Base-by-base conservation (phyloP, 2,888 invertebrate genomes). In the Diabrotica balteata region DNA sequence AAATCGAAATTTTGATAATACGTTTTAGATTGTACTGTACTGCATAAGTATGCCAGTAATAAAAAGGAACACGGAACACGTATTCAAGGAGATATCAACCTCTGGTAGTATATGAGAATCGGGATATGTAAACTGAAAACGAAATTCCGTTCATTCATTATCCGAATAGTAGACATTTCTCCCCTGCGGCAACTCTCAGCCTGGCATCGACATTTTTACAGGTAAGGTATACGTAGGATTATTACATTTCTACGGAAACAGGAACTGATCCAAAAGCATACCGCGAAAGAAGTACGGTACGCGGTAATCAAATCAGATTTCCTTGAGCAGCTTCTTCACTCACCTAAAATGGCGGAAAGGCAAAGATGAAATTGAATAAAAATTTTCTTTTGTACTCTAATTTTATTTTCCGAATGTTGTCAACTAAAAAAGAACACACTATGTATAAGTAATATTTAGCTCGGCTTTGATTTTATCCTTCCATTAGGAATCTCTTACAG, bases 231-330 rank as follows among this genome's bases (percentile, higher is more conserved):
- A 67, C 57, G 51, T 53, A 50, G 65, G 64, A 69, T 73, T 74
- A 73, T 73, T 73, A 73, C 69, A 73, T 73, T 72, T 66, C 57
- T 47, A 53, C 70, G 75, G 74, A 75, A 76, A 74, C 73, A 72
- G 73, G 73, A 75, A 74, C 72, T 68, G 73, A 74, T 71, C 73
- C 69, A 64, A 71, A 66, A 67, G 69, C 72, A 73, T 70, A 73
- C 70, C 72, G 70, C 71, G 70, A 74, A 75, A 75, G 72, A 64
- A 58, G 52, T 49, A 46, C 52, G 55, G 52, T 52, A 53, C 72
- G 67, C 69, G 53, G 66, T 60, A 71, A 74, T 72, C 67, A 71
- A 76, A 75, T 76, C 73, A 73, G 68, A 64, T 71, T 63, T 66
- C 55, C 59, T 42, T 53, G 57, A 55, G 68, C 47, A 47, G 59